Evolutionary conservation across 2,113 vertebrate species (phyloP), one percentile per base, ranked within the genome.

Genomic region (Egretta garzetta): DNA sequence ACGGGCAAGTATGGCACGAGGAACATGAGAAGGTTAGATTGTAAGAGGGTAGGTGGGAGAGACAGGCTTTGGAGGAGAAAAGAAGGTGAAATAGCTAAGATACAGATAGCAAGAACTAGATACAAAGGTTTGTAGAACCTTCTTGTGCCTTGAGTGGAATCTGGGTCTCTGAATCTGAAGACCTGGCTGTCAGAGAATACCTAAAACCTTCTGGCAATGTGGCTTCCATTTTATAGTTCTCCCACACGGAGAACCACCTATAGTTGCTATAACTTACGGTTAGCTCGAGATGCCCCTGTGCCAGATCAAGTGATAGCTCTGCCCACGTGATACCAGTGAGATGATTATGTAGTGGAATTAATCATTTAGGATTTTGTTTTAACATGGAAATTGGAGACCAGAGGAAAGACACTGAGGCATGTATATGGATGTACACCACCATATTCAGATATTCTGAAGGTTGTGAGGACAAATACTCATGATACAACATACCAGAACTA

Each of bases 1-100:
- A 23, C 0, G 0, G 53, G 26, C 67, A 80, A 58, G 27, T 9
- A 10, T 26, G 39, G n/a, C 53, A 35, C 0, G 3, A 80, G n/a
- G 56, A 90, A 47, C 3, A 1, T 10, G 28, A 59, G 70, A 79
- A 62, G 37, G 47, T 63, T 71, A 23, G 27, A 35, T 55, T 85
- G 32, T 76, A 62, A 50, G 27, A 50, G 64, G 17, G 32, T 72
- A 32, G 52, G 49, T 87, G 52, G 28, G 41, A 72, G 56, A 71
- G 28, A 47, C 0, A 1, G 28, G 37, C 27, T 92, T 80, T 92
- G 62, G 39, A 64, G 35, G n/a, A 64, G 35, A 59, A 88, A 64
- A 55, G 45, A 81, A 47, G 39, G n/a, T 26, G 4, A 80, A 72
- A 32, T 64, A 55, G 16, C n/a, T 63, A 14, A 79, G n/a, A 19